These are phyloP conservation scores for Xestia c-nigrum DNA, from an alignment of 2,888 invertebrate species.

Conservation along the genomic window DNA sequence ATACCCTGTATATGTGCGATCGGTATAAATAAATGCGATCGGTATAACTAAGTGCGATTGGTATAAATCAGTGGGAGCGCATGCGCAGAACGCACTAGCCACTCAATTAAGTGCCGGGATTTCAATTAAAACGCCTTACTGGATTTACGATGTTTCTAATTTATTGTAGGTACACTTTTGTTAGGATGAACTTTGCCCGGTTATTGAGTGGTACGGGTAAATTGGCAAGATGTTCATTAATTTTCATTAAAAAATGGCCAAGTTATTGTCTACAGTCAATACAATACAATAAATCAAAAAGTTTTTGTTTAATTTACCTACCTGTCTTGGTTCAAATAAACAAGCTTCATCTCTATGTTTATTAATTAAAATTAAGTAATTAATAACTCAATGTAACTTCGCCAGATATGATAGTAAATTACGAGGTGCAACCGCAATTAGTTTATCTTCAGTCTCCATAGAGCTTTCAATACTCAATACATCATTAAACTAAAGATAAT, in stretches of 20 bases:
- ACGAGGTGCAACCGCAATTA: constrained; percentile 3
- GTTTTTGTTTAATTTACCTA: not conserved
- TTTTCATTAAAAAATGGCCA: not conserved
- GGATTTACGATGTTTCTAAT: constrained; percentile 86
- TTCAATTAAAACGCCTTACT: constrained; percentile 89
- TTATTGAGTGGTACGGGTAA: constrained; percentile 38
- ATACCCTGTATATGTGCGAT: constrained; percentile 13
- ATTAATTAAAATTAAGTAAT: not conserved
- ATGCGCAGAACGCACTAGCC: constrained; percentile 79
- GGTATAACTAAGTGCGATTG: constrained; percentile 81
- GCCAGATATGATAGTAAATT: constrained; percentile 9
- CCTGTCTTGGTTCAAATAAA: too few species aligned
- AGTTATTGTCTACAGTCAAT: not conserved
- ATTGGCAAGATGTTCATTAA: constrained; percentile 19
- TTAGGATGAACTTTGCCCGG: constrained; percentile 34
- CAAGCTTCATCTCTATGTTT: not conserved
- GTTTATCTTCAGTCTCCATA: constrained; percentile 18
- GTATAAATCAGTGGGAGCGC: constrained; percentile 83
- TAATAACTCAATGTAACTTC: constrained; percentile 10
- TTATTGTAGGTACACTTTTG: constrained; percentile 73
- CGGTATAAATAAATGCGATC: constrained; percentile 2
- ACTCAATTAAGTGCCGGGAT: constrained; percentile 87
- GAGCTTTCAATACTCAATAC: constrained; percentile 26
- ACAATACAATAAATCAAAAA: not conserved
- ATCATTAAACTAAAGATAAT: constrained; percentile 34